These are phyloP conservation scores for Orius insidiosus DNA, from an alignment of 1,140 invertebrate genomes.

Conservation along the genomic window DNA sequence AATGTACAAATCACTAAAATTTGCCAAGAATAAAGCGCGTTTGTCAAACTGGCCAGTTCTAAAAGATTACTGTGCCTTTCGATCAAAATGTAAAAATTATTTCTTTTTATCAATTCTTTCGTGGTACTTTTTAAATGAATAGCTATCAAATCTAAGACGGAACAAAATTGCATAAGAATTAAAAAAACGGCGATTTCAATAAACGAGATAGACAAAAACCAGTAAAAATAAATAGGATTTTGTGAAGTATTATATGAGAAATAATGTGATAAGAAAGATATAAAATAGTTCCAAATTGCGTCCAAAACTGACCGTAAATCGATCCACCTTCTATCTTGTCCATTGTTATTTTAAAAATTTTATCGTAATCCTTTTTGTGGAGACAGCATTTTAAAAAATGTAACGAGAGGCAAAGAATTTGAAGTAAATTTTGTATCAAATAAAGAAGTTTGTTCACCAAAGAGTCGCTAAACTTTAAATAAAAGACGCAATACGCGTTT, in stretches of 20 bases:
- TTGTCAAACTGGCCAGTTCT: neutral
- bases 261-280: neutral
- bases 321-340: neutral
- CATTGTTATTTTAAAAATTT: neutral
- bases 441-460: conserved; percentile 1
- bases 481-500: neutral
- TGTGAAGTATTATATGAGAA: neutral
- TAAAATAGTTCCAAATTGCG: neutral
- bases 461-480: neutral
- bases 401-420: neutral
- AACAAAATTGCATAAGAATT: conserved; percentile 5
- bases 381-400: neutral
- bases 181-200: conserved; percentile 3
- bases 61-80: neutral
- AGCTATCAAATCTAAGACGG: neutral
- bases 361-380: neutral
- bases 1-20: conserved; percentile 3
- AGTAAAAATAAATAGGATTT: neutral
- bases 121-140: conserved; percentile 2
- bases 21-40: conserved; percentile 4
- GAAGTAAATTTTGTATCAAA: conserved; percentile 2
- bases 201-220: neutral
- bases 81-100: neutral
- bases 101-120: neutral
- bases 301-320: neutral